Conservation (phyloP, 2,113 vertebrate species). For the Abramis brama region DNA sequence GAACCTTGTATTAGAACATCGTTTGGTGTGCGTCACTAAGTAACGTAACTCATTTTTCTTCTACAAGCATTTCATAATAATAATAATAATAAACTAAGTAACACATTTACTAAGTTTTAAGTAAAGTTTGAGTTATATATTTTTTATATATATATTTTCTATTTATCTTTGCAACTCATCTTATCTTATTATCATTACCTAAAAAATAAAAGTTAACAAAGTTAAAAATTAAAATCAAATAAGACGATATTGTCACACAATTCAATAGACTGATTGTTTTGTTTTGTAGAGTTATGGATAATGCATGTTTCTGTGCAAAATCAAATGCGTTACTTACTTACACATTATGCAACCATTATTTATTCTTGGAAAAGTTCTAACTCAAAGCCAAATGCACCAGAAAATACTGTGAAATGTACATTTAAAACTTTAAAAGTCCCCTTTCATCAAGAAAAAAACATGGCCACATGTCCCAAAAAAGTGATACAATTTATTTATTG, state of each 20-base stretch:
- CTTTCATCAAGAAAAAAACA: not conserved
- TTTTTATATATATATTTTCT: no score
- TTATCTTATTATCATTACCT: not conserved
- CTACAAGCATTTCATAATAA: no score
- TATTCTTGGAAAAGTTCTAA: not conserved
- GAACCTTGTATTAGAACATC: not conserved
- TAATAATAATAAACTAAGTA: no score
- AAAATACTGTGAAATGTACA: not conserved
- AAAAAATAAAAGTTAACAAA: no score
- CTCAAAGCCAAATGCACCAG: not conserved
- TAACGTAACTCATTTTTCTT: not conserved
- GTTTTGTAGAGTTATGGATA: not conserved
- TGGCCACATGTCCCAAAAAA: not conserved
- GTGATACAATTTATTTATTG: not conserved
- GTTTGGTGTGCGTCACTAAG: not conserved
- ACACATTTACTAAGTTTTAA: not conserved
- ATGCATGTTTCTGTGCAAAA: not conserved
- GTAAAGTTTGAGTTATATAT: not conserved
- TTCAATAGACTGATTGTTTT: no score
- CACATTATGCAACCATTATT: not conserved
- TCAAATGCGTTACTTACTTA: not conserved
- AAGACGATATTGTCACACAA: not conserved
- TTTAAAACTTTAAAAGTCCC: not conserved
- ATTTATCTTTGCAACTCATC: not conserved
- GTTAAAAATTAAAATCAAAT: not conserved